A percentile compares a stretch with the other conserved stretches of the same genome.
These are phyloP conservation scores for Caenorhabditis zanzibari DNA, from an alignment of 2,888 invertebrate species.

Conservation along the genomic window DNA sequence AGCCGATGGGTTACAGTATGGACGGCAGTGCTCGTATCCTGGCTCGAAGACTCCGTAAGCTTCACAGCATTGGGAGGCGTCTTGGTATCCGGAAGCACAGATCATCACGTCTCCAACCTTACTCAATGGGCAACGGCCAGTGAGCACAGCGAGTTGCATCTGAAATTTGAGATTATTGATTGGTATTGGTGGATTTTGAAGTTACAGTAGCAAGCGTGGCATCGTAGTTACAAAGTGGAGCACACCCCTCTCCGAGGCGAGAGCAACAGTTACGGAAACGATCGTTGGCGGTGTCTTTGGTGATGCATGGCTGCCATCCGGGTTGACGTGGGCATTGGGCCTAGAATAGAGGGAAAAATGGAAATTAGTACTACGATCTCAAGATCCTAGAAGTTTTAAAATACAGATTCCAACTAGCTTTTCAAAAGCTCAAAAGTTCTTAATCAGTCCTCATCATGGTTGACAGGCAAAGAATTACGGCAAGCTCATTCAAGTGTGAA, in stretches of 20 bases:
- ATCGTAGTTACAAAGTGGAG: constrained; percentile 82
- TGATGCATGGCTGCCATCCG: constrained; percentile 82
- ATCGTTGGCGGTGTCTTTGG: constrained; percentile 80
- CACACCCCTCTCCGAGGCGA: constrained; percentile 81
- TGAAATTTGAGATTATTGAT: constrained; percentile 21
- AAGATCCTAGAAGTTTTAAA: neutral
- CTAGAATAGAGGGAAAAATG: neutral
- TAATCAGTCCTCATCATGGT: no score
- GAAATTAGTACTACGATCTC: neutral
- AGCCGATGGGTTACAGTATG: constrained; percentile 83
- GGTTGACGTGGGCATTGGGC: constrained; percentile 80
- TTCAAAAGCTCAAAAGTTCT: no score
- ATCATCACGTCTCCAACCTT: constrained; percentile 83
- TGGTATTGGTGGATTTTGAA: neutral
- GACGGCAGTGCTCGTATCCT: constrained; percentile 83
- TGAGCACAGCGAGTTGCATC: constrained; percentile 83
- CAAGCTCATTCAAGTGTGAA: no score
- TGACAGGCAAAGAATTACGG: no score
- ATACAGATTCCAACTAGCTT: no score
- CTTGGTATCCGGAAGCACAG: constrained; percentile 83
- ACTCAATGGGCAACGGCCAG: constrained; percentile 81
- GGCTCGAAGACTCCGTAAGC: constrained; percentile 83
- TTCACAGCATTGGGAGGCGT: constrained; percentile 81
- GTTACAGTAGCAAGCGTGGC: constrained; percentile 79
- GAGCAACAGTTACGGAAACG: constrained; percentile 82